Conservation (phyloP, 2,888 invertebrate species). For the Thymelicus sylvestris region DNA sequence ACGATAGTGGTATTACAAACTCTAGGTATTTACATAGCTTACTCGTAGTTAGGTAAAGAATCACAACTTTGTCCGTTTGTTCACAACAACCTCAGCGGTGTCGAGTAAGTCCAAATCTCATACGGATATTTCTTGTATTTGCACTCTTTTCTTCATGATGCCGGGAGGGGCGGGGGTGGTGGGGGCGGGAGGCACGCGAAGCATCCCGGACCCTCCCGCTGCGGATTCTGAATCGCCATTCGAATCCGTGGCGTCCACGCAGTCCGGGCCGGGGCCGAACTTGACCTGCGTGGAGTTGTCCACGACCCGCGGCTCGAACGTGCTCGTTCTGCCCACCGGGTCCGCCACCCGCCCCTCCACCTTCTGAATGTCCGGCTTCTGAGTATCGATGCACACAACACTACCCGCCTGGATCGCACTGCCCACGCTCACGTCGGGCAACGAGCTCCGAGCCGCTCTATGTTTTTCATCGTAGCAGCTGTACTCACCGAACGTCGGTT, state of each 20-base stretch:
- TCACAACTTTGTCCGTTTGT: slow-evolving; percentile 79
- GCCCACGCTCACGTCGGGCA: slow-evolving; percentile 85
- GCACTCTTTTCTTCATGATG: slow-evolving; percentile 94
- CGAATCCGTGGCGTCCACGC: slow-evolving; percentile 73
- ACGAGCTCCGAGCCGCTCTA: slow-evolving; percentile 83
- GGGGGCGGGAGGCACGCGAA: slow-evolving; percentile 73
- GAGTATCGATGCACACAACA: slow-evolving; percentile 81
- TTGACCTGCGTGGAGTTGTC: slow-evolving; percentile 82
- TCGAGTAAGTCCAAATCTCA: slow-evolving; percentile 81
- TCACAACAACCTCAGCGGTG: slow-evolving; percentile 73
- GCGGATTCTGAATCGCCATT: slow-evolving; percentile 74
- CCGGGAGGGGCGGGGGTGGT: slow-evolving; percentile 88
- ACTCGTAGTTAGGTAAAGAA: slow-evolving; percentile 42
- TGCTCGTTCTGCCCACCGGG: slow-evolving; percentile 74
- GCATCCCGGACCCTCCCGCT: slow-evolving; percentile 75
- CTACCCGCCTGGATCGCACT: slow-evolving; percentile 86
- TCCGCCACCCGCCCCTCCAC: slow-evolving; percentile 69
- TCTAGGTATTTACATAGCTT: slow-evolving; percentile 43
- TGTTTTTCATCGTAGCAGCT: slow-evolving; percentile 87
- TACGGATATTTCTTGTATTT: slow-evolving; percentile 96
- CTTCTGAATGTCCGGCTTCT: slow-evolving; percentile 80
- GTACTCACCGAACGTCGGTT: slow-evolving; percentile 86
- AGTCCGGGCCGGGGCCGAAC: slow-evolving; percentile 71
- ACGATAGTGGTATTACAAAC: slow-evolving; percentile 48
- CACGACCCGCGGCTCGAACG: slow-evolving; percentile 78